Base-by-base conservation (phyloP, 2,888 invertebrate genomes). In the Cantharis flavilabris region DNA sequence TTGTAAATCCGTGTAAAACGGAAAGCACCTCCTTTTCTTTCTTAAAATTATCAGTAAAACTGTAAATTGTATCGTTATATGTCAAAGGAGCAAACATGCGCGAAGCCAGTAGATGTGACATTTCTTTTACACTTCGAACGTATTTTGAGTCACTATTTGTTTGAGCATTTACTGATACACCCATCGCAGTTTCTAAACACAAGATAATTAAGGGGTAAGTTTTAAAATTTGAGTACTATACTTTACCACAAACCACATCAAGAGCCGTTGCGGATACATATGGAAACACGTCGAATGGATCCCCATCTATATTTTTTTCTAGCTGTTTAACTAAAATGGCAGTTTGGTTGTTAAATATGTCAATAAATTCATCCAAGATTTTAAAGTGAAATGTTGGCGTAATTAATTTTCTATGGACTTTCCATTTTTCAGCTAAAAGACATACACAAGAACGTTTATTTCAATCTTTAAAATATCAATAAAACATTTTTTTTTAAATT, bases 181-280 rank as follows among this genome's bases (percentile, higher is more conserved):
- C 97, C 96, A 97, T 97, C 11, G 96, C 94, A 9, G 95, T 93
- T 89, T 97, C 96, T 95, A 62, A n/a, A 49, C 10, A 49, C 7
- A 11, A 2, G 18, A 62, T 4, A 7, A 9, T 20, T 2, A 20
- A 11, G 3, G 4, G 9, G 2, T 9, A 18, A 16, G 3, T 5
- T 16, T 18, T 10, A 65, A 23, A 2, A 13, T 16, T 65, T 1
- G 0, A 23, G 4, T 4, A 13, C 1, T 16, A 16, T 16, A 28
- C 16, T 33, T 70, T 70, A 92, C 92, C 91, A 85, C 92, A 91
- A 79, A 93, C 91, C 28, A 92, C 90, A 84, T 93, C 92, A 84
- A 93, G 86, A 3, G 90, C 91, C 88, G 89, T 93, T 73, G 88
- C 90, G 84, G 90, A 90, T 1, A 94, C 88, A 77, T 91, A 89